These are phyloP conservation scores for Stegostoma tigrinum DNA, from an alignment of 2,113 vertebrate genomes.

Conservation along the genomic window DNA sequence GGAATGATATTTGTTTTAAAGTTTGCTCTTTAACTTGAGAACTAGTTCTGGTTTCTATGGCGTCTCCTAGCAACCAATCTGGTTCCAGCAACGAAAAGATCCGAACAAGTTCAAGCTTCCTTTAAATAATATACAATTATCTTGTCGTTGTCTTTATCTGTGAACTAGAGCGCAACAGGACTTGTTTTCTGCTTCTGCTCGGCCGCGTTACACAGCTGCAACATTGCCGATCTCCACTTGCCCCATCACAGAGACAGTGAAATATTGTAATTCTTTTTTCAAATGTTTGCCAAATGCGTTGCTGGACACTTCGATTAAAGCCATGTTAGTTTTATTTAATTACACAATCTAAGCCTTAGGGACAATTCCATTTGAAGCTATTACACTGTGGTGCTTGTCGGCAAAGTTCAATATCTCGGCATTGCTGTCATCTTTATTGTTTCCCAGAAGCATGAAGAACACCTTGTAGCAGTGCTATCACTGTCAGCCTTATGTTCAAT, in stretches of 20 bases:
- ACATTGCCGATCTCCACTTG: background rate
- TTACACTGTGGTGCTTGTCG: background rate
- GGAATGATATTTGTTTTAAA: constrained; percentile 76
- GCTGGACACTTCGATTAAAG: background rate
- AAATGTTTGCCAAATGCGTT: background rate
- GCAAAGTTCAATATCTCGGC: background rate
- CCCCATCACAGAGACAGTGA: background rate
- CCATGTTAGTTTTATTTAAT: background rate
- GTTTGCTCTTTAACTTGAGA: constrained; percentile 60
- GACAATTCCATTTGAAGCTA: background rate
- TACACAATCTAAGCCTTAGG: background rate
- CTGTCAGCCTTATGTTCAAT: background rate
- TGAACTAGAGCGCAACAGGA: background rate
- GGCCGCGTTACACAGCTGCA: background rate
- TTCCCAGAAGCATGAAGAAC: background rate
- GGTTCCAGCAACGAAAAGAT: constrained; percentile 18
- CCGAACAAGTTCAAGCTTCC: constrained; percentile 7
- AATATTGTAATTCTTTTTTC: background rate
- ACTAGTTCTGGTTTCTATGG: constrained; percentile 56
- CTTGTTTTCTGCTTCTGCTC: background rate
- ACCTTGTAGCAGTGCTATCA: background rate
- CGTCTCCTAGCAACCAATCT: constrained; percentile 46
- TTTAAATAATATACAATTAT: background rate
- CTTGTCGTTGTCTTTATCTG: background rate
- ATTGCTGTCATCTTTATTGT: background rate